phyloP scores from a whole-genome alignment of 2,888 invertebrate species.

The Athripsodes cinereus region DNA sequence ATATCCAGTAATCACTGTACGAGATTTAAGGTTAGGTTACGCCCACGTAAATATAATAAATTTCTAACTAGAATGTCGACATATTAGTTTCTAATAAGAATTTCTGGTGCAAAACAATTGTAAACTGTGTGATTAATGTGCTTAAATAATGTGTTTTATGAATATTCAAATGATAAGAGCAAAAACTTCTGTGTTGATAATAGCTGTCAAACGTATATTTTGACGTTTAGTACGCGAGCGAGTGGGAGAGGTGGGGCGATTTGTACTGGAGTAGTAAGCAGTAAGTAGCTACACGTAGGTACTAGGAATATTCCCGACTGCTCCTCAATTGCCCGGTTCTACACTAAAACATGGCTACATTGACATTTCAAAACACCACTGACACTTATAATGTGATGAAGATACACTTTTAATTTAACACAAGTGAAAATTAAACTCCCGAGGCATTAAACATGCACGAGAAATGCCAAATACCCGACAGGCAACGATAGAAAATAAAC shows the following conservation, averaged over 20 bases:
- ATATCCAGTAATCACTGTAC: not conserved
- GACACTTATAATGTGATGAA: conserved; percentile 6
- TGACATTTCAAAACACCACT: conserved; percentile 17
- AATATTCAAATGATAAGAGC: not conserved
- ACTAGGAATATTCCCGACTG: conserved; percentile 15
- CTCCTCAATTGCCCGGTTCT: conserved; percentile 18
- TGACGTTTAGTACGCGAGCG: conserved; percentile 20
- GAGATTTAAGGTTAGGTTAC: conserved; percentile 27
- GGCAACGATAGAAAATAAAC: conserved; percentile 11
- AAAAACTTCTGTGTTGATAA: conserved; percentile 5
- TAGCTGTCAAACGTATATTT: conserved; percentile 23
- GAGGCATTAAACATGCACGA: not conserved
- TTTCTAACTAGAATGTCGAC: conserved; percentile 11
- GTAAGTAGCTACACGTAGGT: no score
- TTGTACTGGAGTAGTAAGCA: conserved; percentile 6
- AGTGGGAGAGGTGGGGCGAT: conserved; percentile 21
- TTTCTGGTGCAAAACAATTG: not conserved
- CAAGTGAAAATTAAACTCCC: not conserved
- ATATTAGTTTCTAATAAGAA: conserved; percentile 1
- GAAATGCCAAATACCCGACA: conserved; percentile 11
- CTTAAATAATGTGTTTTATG: not conserved
- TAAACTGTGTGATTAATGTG: not conserved
- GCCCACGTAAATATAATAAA: conserved; percentile 21
- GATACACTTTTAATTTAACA: conserved; percentile 9
- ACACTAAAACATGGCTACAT: conserved; percentile 15